Base-by-base conservation (phyloP, 1,140 invertebrate genomes). In the Cheumatopsyche charites region DNA sequence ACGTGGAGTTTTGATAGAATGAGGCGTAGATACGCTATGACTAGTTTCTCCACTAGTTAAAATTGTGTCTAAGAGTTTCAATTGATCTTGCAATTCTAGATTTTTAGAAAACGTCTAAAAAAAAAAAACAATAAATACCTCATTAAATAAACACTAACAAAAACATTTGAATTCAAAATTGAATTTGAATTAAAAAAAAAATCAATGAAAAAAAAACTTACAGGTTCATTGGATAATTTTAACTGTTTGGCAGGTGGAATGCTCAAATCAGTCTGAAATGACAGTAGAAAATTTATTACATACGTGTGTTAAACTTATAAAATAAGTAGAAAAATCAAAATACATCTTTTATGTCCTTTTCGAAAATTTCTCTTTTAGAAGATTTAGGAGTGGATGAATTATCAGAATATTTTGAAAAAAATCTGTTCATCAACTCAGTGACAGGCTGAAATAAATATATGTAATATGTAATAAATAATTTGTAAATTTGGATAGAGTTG, bases 191-290 rank as follows among this genome's bases (percentile, higher is more conserved):
- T 49, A 49, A 49, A 21, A 49, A 49, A 49, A 49, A 15, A 49
- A n/a, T 49, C 3, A 13, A 36, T 36, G 29, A 36, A 36, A 36
- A 4, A 36, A 49, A 49, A 47, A 6, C 49, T 9, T 58, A 58
- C 55, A 12, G 55, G 23, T 25, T 58, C 55, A 1, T 21, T 12
- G 2, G 23, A 23, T 25, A 58, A 42, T 75, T 82, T 84, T 4
- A 79, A 75, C 62, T 81, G 80, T 75, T 84, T 84, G 0, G 79
- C 41, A 1, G 83, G 82, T n/a, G 82, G 83, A 4, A 82, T 83
- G 15, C 81, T 73, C 74, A 79, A 73, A 21, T 81, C 82, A 82
- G 52, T 4, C 43, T 66, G 62, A 70, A 43, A 74, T 36, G 45
- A 26, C 19, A 25, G 1, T 9, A 9, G 9, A 15, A 52, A 52